Evolutionary conservation across 2,113 vertebrate species (phyloP), one percentile per base, ranked within the genome.

Genomic region (human): DNA sequence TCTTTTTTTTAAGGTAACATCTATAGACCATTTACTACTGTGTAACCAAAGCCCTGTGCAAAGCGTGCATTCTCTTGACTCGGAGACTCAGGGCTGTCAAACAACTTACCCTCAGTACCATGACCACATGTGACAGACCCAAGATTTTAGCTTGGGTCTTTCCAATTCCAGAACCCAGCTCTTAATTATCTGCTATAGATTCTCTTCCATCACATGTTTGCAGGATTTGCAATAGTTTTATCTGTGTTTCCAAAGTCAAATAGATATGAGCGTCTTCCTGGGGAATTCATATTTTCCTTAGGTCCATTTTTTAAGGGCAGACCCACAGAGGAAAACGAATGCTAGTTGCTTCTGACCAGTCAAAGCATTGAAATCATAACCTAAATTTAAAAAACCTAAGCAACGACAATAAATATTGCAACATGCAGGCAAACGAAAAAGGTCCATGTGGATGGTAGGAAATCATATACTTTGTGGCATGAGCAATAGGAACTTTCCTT

Each of bases 381-480:
- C 72, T 94, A 50, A n/a, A 78, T 86, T 83, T 83, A 38, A 72
- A 91, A n/a, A 76, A 81, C 48, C 32, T 90, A 86, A 94, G 72
- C 93, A 97, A 73, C 30, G 84, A 94, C 43, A 95, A 87, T 45
- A 95, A 91, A 93, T 57, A 92, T 3, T 55, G 6, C 88, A 97
- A 76, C 23, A 70, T 45, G 11, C 50, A 68, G 45, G 27, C 76
- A 96, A 95, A 79, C 55, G 64, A 88, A 82, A 90, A 87, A 25
- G 27, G 40, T 61, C 22, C 48, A 55, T 35, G 30, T 52, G 50
- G 35, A 89, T 32, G n/a, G 13, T 73, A 94, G 79, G 38, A 88
- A 90, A n/a, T 95, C 52, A 73, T 18, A 32, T 55, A n/a, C 5
- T 72, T 89, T 32, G 48, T 32, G 22, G 50, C 72, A 78, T 1